A percentile compares a stretch with the other conserved stretches of the same genome.
Conservation (phyloP, 2,113 vertebrate species). For the Taurulus bubalis region DNA sequence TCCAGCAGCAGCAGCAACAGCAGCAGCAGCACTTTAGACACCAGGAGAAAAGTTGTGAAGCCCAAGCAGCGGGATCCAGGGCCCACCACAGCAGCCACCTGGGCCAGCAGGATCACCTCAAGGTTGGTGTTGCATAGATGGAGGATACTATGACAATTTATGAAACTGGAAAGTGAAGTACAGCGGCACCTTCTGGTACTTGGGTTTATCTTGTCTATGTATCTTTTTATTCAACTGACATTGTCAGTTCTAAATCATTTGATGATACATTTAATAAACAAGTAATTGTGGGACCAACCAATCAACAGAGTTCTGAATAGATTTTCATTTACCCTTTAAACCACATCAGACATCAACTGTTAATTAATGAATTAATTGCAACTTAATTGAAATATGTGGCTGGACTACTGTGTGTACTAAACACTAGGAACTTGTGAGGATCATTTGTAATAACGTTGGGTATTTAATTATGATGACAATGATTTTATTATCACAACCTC, state of each 20-base stretch:
- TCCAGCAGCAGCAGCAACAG: slow-evolving; percentile 84
- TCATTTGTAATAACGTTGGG: background rate
- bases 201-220: background rate
- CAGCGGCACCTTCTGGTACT: background rate
- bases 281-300: background rate
- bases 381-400: background rate
- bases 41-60: slow-evolving; percentile 94
- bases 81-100: slow-evolving; percentile 88
- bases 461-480: background rate
- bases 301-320: background rate
- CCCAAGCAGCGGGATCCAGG: slow-evolving; percentile 84
- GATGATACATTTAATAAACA: background rate
- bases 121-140: slow-evolving; percentile 66
- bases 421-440: background rate
- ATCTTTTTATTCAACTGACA: background rate
- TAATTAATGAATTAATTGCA: too few relatives aligned
- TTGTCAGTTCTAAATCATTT: background rate
- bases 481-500: background rate
- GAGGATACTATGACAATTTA: background rate
- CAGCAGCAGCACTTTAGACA: slow-evolving; percentile 92
- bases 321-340: background rate
- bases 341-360: background rate
- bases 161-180: background rate
- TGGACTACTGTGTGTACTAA: background rate
- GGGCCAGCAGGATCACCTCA: slow-evolving; percentile 85